phyloP scores from a whole-genome alignment of 2,113 vertebrate genomes.

The Cochlearius cochlearius region DNA sequence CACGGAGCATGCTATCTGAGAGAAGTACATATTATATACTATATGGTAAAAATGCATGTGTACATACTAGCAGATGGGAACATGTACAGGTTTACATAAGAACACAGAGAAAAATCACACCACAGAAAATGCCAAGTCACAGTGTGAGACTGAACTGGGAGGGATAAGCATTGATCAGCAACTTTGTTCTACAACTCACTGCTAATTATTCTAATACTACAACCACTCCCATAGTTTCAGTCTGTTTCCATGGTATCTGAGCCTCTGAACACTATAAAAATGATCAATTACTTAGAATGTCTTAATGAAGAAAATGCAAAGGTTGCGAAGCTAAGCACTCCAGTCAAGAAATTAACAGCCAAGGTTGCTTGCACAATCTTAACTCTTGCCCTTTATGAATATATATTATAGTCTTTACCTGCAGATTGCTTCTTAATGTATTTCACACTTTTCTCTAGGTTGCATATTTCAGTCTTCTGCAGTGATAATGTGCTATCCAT shows the following conservation, averaged over 20 bases:
- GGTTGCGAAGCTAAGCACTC: conserved; percentile 15
- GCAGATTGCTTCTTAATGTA: background rate
- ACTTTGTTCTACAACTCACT: background rate
- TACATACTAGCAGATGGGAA: background rate
- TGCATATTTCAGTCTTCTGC: background rate
- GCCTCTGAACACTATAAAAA: conserved; percentile 24
- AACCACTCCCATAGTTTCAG: background rate
- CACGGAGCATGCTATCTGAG: background rate
- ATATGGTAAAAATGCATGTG: background rate
- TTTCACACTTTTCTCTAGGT: background rate
- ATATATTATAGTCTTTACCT: background rate
- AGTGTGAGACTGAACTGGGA: background rate
- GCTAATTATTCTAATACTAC: background rate
- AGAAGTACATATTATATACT: background rate
- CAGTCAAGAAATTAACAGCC: conserved; percentile 33
- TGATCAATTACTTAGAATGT: background rate
- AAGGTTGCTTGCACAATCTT: background rate
- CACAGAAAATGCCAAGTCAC: background rate
- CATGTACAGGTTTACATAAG: background rate
- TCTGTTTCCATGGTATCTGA: conserved; percentile 32
- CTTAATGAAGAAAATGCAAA: conserved; percentile 41
- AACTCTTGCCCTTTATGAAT: background rate
- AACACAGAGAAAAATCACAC: background rate
- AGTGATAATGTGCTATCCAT: background rate
- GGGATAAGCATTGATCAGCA: background rate